Evolutionary conservation across 2,888 invertebrate species (phyloP), one percentile per base, ranked within the genome.

Genomic region (Limnephilus marmoratus): DNA sequence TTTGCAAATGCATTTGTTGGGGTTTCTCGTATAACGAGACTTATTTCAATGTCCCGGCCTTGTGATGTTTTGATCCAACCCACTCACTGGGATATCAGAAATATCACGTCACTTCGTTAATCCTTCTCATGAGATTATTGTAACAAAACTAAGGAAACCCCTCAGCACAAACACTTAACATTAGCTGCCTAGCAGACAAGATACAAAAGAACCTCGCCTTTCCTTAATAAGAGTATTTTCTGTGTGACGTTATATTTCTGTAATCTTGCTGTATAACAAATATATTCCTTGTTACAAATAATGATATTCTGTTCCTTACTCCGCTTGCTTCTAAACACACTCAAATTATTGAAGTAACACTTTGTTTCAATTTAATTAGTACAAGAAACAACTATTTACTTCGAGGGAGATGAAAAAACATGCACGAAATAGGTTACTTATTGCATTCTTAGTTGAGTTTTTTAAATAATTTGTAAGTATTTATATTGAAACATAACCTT

Each of bases 51-150:
- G 11, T 45, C 45, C 11, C 12, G 45, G 45, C 12, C 12, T 45
- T 45, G 45, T 45, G 12, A 45, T 45, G 12, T 45, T 45, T 45
- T 45, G 45, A 45, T 49, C 49, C 68, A 68, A 24, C n/a, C 68
- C 24, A 68, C 24, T 68, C 68, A 68, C 83, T 7, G n/a, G 83
- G 34, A 83, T n/a, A 24, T 24, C n/a, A 87, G 87, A 18, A 87
- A 87, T 87, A 87, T 87, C 87, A 87, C 49, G 87, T 87, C 87
- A 31, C 31, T n/a, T 68, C 24, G 68, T 68, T 68, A 68, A 68
- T 68, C 24, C 24, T 68, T 68, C 24, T 24, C 9, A 7, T 18
- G 2, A 68, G 68, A 68, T 68, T 68, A 18, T 53, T 53, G 68
- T 68, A 68, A 68, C 68, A 68, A 68, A 68, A 24, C 5, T 68